phyloP scores from a whole-genome alignment of 2,797 vertebrate genomes.

The Malurus splendens region DNA sequence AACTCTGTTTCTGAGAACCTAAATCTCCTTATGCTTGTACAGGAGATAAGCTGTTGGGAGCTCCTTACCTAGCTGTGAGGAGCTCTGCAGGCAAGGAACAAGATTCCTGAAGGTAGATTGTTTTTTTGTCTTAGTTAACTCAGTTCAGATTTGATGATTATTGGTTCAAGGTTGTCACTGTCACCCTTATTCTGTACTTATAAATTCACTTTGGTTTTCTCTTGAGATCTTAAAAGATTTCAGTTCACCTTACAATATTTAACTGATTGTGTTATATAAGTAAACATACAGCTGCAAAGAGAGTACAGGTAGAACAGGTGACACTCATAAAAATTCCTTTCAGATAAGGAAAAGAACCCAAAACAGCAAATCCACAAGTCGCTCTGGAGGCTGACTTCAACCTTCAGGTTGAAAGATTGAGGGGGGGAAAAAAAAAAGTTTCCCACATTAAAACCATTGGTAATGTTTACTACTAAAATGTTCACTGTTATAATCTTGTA shows the following conservation, averaged over 20 bases:
- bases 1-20: background rate
- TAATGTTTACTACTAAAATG: background rate
- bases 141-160: background rate
- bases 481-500: background rate
- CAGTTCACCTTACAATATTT: constrained; percentile 20
- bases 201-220: background rate
- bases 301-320: constrained; percentile 34
- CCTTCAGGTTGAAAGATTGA: background rate
- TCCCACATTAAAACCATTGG: background rate
- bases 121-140: background rate
- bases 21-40: background rate
- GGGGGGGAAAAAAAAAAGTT: background rate
- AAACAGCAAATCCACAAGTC: constrained; percentile 7
- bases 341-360: constrained; percentile 42
- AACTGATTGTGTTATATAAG: constrained; percentile 28
- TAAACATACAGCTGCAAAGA: constrained; percentile 39
- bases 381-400: background rate
- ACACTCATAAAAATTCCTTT: constrained; percentile 55
- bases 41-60: background rate
- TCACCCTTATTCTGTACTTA: background rate
- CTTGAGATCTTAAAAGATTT: constrained; percentile 5
- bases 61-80: background rate
- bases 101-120: background rate
- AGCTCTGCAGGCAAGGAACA: background rate
- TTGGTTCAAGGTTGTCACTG: background rate